phyloP scores from a whole-genome alignment of 1,140 invertebrate species.

The Hyles euphorbiae region DNA sequence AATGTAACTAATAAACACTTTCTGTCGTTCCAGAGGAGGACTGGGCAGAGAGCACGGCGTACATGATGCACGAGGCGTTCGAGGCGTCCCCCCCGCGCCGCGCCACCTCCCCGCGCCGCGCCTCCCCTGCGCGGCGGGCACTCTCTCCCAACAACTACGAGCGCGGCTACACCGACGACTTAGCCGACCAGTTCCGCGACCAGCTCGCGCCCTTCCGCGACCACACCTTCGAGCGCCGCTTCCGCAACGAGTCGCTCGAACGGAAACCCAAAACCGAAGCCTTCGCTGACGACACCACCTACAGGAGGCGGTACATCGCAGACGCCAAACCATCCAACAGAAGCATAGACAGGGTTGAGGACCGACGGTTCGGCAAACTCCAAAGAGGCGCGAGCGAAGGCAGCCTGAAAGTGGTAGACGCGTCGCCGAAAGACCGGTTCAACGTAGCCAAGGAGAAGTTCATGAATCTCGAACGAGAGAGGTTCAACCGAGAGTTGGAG shows the following conservation, averaged over 20 bases:
- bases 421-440: slow-evolving; percentile 84
- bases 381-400: slow-evolving; percentile 63
- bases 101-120: slow-evolving; percentile 33
- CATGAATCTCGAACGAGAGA: slow-evolving; percentile 83
- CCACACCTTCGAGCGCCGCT: slow-evolving; percentile 58
- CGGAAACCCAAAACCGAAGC: slow-evolving; percentile 51
- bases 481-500: slow-evolving; percentile 75
- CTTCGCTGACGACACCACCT: slow-evolving; percentile 49
- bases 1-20: not conserved
- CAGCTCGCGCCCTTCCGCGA: slow-evolving; percentile 56
- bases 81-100: slow-evolving; percentile 59
- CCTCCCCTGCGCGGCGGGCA: slow-evolving; percentile 36
- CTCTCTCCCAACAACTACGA: slow-evolving; percentile 58
- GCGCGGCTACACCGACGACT: slow-evolving; percentile 51
- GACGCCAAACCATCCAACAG: slow-evolving; percentile 64
- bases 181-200: slow-evolving; percentile 55
- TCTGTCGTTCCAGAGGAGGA: slow-evolving; percentile 67
- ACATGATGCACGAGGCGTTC: slow-evolving; percentile 73
- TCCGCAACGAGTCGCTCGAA: slow-evolving; percentile 62
- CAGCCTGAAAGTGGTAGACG: slow-evolving; percentile 62
- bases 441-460: slow-evolving; percentile 91
- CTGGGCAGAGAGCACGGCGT: slow-evolving; percentile 73
- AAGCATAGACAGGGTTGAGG: slow-evolving; percentile 61
- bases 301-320: slow-evolving; percentile 54
- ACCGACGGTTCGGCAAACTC: slow-evolving; percentile 59